Evolutionary conservation across 64 coral and sea anemone genomes (phyloP).

Genomic region (Stichodactyla mertensii): DNA sequence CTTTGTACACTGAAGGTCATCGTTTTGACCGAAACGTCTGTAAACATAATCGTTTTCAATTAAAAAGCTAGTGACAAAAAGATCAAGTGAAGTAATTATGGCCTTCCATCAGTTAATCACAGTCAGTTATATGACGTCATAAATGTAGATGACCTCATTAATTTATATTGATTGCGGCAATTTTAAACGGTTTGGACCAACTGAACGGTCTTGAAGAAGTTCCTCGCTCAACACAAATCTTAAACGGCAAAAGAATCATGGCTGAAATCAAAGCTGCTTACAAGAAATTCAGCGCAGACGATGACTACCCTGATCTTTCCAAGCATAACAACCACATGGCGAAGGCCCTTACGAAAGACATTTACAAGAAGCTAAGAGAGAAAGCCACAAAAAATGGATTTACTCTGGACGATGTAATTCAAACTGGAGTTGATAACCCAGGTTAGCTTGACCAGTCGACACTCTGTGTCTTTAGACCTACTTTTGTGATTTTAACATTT

Average conservation of each 20-base stretch:
- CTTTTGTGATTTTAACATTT: not conserved
- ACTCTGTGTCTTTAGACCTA: not conserved
- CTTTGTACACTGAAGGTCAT: no score
- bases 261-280: conserved; percentile 76
- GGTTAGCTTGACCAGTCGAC: conserved; percentile 9
- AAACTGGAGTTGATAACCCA: conserved; percentile 96
- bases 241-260: conserved; percentile 25
- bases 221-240: not conserved
- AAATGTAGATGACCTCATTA: no score
- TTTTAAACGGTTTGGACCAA: not conserved
- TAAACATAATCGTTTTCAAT: no score
- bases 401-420: conserved; percentile 87
- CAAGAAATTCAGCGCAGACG: conserved; percentile 65
- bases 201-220: not conserved
- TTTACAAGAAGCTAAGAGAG: conserved; percentile 78
- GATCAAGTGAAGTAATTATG: no score
- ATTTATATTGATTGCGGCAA: not conserved
- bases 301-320: conserved; percentile 79
- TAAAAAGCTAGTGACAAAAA: no score
- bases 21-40: no score
- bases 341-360: conserved; percentile 82
- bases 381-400: conserved; percentile 91
- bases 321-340: conserved; percentile 97
- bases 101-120: no score
- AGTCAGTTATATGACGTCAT: no score